A percentile compares a stretch with the other conserved stretches of the same genome.
Evolutionary conservation across 2,113 vertebrate genomes (phyloP).

Genomic region (Osmerus mordax): DNA sequence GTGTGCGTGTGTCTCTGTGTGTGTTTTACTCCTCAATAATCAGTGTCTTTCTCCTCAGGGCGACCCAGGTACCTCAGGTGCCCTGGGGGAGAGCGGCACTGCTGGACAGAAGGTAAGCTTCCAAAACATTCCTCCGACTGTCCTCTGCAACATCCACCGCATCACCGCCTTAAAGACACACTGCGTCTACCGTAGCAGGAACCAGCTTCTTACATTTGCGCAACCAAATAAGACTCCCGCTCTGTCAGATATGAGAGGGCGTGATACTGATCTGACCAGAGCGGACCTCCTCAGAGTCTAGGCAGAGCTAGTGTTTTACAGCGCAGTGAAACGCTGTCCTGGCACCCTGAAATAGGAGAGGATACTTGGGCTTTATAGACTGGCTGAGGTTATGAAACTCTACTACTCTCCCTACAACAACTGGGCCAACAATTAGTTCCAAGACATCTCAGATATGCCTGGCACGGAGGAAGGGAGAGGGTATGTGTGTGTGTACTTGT

Average conservation of each 20-base stretch:
- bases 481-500: background rate
- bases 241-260: too few species aligned
- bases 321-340: slow-evolving; percentile 47
- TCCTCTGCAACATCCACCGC: too few species aligned
- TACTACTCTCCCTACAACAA: slow-evolving; percentile 32
- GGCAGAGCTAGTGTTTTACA: slow-evolving; percentile 4
- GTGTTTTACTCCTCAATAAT: background rate
- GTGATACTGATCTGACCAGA: too few species aligned
- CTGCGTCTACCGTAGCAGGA: too few species aligned
- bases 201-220: too few species aligned
- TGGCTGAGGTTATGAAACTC: slow-evolving; percentile 57
- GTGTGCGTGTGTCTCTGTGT: background rate
- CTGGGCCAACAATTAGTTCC: slow-evolving; percentile 38
- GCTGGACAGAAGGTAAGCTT: slow-evolving; percentile 40
- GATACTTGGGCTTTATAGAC: slow-evolving; percentile 49
- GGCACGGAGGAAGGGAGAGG: slow-evolving; percentile 42
- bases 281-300: too few species aligned
- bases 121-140: background rate
- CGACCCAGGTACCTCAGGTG: slow-evolving; percentile 16
- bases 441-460: slow-evolving; percentile 47
- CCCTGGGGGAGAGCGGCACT: slow-evolving; percentile 30
- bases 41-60: slow-evolving; percentile 28
- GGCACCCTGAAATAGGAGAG: slow-evolving; percentile 49
- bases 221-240: too few species aligned
- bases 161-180: too few species aligned